A percentile compares a stretch with the other conserved stretches of the same genome.
phyloP scores from a whole-genome alignment of 2,888 invertebrate genomes.

The Hypsopygia costalis region DNA sequence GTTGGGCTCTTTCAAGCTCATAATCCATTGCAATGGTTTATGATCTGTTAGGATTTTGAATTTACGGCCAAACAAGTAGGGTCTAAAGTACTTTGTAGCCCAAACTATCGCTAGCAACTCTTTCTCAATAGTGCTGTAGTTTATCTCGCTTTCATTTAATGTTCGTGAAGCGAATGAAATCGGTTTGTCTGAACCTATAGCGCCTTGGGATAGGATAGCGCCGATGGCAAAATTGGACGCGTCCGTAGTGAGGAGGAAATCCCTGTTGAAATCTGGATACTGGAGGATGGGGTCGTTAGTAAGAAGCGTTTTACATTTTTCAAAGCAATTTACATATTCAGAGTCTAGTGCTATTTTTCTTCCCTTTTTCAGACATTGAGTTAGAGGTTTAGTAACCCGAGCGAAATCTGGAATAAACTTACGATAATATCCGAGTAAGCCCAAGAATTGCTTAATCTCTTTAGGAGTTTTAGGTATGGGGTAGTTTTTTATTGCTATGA shows the following conservation, averaged over 20 bases:
- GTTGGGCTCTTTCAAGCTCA: slow-evolving; percentile 17
- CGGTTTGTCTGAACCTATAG: slow-evolving; percentile 19
- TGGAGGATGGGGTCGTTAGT: slow-evolving; percentile 29
- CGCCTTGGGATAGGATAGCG: slow-evolving; percentile 18
- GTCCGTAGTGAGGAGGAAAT: background rate
- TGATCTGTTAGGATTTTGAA: background rate
- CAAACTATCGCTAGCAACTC: slow-evolving; percentile 16
- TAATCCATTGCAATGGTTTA: background rate
- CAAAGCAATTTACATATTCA: slow-evolving; percentile 4
- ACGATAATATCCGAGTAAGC: slow-evolving; percentile 12
- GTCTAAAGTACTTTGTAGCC: slow-evolving; percentile 15
- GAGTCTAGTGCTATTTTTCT: background rate
- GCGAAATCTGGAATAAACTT: slow-evolving; percentile 16
- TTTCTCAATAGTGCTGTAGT: slow-evolving; percentile 5
- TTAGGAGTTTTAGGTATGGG: background rate
- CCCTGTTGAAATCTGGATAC: slow-evolving; percentile 12
- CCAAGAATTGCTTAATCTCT: slow-evolving; percentile 2
- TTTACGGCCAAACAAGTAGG: background rate
- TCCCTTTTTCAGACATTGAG: slow-evolving; percentile 5
- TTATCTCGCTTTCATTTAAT: background rate
- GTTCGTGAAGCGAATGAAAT: slow-evolving; percentile 10
- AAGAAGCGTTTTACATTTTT: slow-evolving; percentile 18
- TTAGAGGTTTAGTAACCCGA: slow-evolving; percentile 14
- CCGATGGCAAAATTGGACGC: slow-evolving; percentile 1
- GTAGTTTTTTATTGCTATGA: background rate